Evolutionary conservation across 2,113 vertebrate species (phyloP), one percentile per base, ranked within the genome.

Genomic region (Scalopus aquaticus): DNA sequence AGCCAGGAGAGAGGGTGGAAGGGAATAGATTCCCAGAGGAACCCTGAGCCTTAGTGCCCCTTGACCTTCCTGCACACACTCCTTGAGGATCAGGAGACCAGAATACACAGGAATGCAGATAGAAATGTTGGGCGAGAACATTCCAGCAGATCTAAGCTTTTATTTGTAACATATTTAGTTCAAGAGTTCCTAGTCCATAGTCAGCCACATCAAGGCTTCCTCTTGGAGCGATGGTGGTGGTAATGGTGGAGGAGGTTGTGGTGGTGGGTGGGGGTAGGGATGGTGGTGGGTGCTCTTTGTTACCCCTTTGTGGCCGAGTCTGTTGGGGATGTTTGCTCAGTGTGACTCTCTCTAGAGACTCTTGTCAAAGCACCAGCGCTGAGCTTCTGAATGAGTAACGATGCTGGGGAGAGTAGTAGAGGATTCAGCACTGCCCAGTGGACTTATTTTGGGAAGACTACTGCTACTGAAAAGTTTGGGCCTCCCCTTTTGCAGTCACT

Each of bases 131-230:
- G 56, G 24, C 16, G 28, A 85, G 69, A 54, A 37, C 30, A 15
- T 24, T 22, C 16, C 10, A n/a, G 51, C 2, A 26, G 17, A 49
- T 17, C 13, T 2, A 17, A 58, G 26, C 49, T 42, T 32, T 32
- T 28, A 17, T 8, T 77, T 8, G 5, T 28, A 16, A 0, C 16
- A 17, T 2, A 24, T n/a, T 30, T 35, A 30, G 62, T 17, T 69
- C 17, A 35, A 20, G 58, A 20, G 3, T 60, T 82, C 17, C 10
- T 88, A 26, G 42, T 10, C 44, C 5, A 1, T 1, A 24, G 37
- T 8, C 10, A 0, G 0, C 32, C 37, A 3, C 0, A 10, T 5
- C 4, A 0, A 9, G 49, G 42, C 80, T 37, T 3, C 42, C 51
- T 49, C 93, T 67, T 16, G 20, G 62, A 12, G 12, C 32, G 13